phyloP scores from a whole-genome alignment of 2,113 vertebrate species.

The Chrysochloris asiatica region DNA sequence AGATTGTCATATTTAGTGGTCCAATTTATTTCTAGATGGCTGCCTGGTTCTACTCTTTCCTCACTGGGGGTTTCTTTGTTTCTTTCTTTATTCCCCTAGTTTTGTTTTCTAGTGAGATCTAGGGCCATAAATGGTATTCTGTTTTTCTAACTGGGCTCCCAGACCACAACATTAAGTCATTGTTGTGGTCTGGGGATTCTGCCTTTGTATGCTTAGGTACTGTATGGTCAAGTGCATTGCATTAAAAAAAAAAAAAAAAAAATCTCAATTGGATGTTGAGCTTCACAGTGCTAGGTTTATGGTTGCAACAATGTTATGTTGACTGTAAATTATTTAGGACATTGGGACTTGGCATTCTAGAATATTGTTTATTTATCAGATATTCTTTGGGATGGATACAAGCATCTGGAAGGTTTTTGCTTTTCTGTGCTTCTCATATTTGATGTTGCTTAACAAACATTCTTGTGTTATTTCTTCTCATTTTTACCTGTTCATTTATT shows the following conservation, averaged over 20 bases:
- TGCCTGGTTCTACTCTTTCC: no score
- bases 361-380: background rate
- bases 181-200: background rate
- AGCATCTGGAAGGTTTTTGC: background rate
- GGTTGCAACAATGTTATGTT: background rate
- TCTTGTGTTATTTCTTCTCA: background rate
- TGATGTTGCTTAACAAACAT: conserved; percentile 21
- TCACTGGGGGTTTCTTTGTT: background rate
- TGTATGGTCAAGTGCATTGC: background rate
- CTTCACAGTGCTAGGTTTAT: background rate
- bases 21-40: background rate
- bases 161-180: no score
- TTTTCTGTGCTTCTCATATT: background rate
- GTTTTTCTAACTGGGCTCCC: background rate
- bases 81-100: background rate
- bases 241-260: background rate
- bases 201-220: background rate
- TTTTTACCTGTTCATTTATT: conserved; percentile 47
- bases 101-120: background rate
- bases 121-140: background rate
- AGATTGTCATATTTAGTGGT: background rate
- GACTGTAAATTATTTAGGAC: background rate
- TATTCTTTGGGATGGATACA: background rate
- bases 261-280: background rate
- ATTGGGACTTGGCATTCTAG: background rate